Conservation (phyloP, 1,140 invertebrate species). For the Drosophila nasuta region DNA sequence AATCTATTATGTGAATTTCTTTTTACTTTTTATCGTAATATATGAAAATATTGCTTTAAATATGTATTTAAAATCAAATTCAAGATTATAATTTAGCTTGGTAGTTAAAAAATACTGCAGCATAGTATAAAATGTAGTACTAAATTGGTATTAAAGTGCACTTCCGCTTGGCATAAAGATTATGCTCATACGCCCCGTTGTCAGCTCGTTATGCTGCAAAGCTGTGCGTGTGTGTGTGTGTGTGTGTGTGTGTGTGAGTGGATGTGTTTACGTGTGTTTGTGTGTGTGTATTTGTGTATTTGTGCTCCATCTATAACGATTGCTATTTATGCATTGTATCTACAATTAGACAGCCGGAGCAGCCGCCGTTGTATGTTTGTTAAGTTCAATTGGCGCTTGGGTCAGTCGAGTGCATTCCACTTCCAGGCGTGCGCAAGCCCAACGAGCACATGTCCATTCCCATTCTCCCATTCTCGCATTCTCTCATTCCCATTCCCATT, state of each 20-base stretch:
- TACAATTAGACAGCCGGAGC: constrained; percentile 68
- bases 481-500: background rate
- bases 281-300: background rate
- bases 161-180: constrained; percentile 24
- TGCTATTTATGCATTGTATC: constrained; percentile 73
- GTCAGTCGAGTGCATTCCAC: constrained; percentile 81
- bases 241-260: background rate
- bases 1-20: too few relatives aligned
- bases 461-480: background rate
- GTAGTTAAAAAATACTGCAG: constrained; percentile 5
- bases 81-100: background rate
- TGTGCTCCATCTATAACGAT: constrained; percentile 17
- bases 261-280: background rate
- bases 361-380: constrained; percentile 69
- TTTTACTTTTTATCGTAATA: too few relatives aligned
- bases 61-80: background rate
- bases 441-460: background rate
- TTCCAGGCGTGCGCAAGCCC: constrained; percentile 25
- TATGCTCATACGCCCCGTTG: constrained; percentile 33
- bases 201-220: constrained; percentile 9
- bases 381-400: constrained; percentile 80
- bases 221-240: background rate
- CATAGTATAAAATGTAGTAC: background rate
- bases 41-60: too few relatives aligned
- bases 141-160: constrained; percentile 23